These are phyloP conservation scores for Saccopteryx leptura DNA, from an alignment of 2,113 vertebrate genomes.

Conservation along the genomic window DNA sequence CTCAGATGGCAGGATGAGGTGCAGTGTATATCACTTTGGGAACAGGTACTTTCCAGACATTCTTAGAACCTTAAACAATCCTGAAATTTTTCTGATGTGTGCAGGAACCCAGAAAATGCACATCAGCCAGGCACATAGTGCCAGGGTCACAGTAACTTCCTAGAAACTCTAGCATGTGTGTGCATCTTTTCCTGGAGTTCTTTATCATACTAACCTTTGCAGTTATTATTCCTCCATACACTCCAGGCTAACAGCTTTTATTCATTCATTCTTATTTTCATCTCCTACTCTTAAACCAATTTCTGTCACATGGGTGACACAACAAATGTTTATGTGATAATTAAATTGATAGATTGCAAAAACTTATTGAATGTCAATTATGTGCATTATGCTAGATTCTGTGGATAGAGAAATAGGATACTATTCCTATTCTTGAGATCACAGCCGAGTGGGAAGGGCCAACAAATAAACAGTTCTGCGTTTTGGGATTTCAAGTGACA, in stretches of 20 bases:
- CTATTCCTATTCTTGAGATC: conserved; percentile 22
- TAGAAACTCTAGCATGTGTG: neutral
- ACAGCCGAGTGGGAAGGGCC: conserved; percentile 54
- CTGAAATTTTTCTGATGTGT: conserved; percentile 46
- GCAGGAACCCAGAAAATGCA: conserved; percentile 10
- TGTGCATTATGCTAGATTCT: neutral
- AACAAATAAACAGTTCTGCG: conserved; percentile 17
- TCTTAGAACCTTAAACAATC: conserved; percentile 52
- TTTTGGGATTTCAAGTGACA: conserved; percentile 4
- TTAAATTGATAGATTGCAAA: conserved; percentile 36
- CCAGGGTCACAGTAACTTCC: conserved; percentile 1
- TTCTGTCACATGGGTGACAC: neutral
- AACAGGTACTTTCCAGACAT: conserved; percentile 55
- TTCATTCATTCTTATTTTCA: neutral
- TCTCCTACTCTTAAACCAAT: neutral
- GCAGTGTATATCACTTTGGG: conserved; percentile 5
- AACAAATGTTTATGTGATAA: conserved; percentile 38
- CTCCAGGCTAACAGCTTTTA: neutral
- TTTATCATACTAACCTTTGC: neutral
- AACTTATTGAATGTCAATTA: conserved; percentile 53
- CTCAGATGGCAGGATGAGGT: neutral
- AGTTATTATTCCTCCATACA: conserved; percentile 13
- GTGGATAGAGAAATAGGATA: conserved; percentile 5
- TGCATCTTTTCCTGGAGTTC: conserved; percentile 2
- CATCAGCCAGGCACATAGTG: conserved; percentile 20